Percentiles rank a stretch among this genome's conserved stretches.
Evolutionary conservation across 2,797 vertebrate genomes (phyloP).

Genomic region (Sphenodon punctatus): DNA sequence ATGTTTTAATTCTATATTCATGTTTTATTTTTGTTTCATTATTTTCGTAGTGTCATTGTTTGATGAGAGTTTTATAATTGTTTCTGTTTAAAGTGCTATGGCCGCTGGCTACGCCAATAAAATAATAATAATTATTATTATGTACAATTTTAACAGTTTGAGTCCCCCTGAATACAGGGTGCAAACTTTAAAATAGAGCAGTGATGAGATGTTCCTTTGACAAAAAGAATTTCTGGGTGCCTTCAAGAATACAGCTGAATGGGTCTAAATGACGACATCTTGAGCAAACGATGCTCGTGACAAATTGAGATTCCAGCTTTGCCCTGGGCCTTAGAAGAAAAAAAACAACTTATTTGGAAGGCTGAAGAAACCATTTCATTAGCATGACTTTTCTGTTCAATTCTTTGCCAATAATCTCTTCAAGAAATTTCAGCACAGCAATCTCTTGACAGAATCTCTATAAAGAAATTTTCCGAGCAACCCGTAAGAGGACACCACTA

Average conservation of each 20-base stretch:
- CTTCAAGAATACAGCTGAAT: constrained; percentile 6
- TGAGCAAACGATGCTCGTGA: neutral
- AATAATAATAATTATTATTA: neutral
- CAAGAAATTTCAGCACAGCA: neutral
- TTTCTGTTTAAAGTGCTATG: too few species aligned
- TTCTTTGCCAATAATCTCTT: neutral
- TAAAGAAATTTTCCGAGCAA: too few species aligned
- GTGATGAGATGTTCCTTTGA: neutral
- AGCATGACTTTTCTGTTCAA: neutral
- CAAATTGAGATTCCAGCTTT: neutral
- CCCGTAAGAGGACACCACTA: neutral
- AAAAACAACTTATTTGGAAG: neutral
- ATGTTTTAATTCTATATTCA: too few species aligned
- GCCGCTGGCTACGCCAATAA: too few species aligned
- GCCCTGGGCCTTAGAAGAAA: neutral
- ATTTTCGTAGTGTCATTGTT: too few species aligned
- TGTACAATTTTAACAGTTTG: neutral
- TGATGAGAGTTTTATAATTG: too few species aligned
- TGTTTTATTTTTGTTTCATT: too few species aligned
- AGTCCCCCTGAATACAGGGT: neutral
- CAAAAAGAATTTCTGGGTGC: neutral
- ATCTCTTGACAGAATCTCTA: neutral
- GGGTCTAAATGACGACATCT: constrained; percentile 13
- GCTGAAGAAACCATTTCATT: neutral
- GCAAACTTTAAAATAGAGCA: neutral